Evolutionary conservation across 2,113 vertebrate genomes (phyloP).

Genomic region (Callocephalon fimbriatum): DNA sequence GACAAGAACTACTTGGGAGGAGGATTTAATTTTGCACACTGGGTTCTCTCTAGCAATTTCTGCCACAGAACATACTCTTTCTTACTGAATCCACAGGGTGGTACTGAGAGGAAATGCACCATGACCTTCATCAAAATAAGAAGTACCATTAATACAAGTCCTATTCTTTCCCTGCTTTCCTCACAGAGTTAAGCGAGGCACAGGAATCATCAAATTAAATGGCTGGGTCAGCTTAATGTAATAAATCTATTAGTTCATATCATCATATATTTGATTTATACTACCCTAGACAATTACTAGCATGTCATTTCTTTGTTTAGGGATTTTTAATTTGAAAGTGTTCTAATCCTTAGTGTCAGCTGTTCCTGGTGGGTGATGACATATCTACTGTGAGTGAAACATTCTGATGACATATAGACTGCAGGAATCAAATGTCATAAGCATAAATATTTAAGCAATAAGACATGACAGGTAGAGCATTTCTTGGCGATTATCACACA

Average conservation of each 20-base stretch:
- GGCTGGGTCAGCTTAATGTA: slow-evolving; percentile 60
- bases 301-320: slow-evolving; percentile 74
- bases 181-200: neutral
- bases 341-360: slow-evolving; percentile 76
- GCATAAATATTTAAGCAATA: slow-evolving; percentile 77
- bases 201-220: slow-evolving; percentile 58
- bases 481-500: slow-evolving; percentile 72
- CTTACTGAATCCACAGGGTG: neutral
- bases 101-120: neutral
- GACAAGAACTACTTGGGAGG: neutral
- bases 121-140: slow-evolving; percentile 16
- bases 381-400: slow-evolving; percentile 73
- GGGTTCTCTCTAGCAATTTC: neutral
- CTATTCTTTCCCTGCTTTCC: slow-evolving; percentile 17
- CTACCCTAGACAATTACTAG: slow-evolving; percentile 64
- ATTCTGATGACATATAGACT: slow-evolving; percentile 75
- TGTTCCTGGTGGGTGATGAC: slow-evolving; percentile 74
- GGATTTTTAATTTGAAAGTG: slow-evolving; percentile 74
- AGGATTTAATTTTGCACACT: neutral
- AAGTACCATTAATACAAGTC: neutral
- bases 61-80: neutral
- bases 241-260: slow-evolving; percentile 67
- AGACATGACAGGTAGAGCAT: slow-evolving; percentile 75
- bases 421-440: slow-evolving; percentile 75
- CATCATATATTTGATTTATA: slow-evolving; percentile 71